These are phyloP conservation scores for Platynereis dumerilii DNA, from an alignment of 2,888 invertebrate species.

Conservation along the genomic window DNA sequence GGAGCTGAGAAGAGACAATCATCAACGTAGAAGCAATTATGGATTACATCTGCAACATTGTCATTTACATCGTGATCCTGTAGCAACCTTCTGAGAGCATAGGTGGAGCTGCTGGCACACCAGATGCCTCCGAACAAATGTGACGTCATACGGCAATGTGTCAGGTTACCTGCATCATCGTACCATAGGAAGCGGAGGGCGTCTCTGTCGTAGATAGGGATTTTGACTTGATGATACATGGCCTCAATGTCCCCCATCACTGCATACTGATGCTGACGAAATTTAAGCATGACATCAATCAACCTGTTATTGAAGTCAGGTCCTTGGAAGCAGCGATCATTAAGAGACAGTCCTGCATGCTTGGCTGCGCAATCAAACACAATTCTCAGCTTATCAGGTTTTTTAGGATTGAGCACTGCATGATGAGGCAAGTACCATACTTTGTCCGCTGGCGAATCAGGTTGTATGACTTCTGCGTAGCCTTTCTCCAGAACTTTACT, in stretches of 20 bases:
- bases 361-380: conserved; percentile 34
- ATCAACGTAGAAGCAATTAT: conserved; percentile 34
- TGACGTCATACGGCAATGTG: conserved; percentile 23
- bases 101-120: conserved; percentile 24
- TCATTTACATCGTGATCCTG: conserved; percentile 2
- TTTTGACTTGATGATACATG: conserved; percentile 33
- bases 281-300: conserved; percentile 27
- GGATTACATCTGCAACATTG: conserved; percentile 26
- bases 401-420: conserved; percentile 26
- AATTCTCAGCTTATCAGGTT: conserved; percentile 28
- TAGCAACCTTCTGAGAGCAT: conserved; percentile 17
- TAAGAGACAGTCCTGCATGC: conserved; percentile 26
- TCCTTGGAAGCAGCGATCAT: conserved; percentile 29
- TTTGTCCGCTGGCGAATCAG: background rate
- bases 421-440: conserved; percentile 28
- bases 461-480: conserved; percentile 14
- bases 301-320: conserved; percentile 31
- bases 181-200: conserved; percentile 31
- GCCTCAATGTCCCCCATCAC: conserved; percentile 33
- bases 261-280: conserved; percentile 27
- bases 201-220: conserved; percentile 20
- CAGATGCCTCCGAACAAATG: conserved; percentile 26
- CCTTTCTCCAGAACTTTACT: conserved; percentile 4
- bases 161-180: conserved; percentile 19
- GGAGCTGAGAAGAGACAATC: conserved; percentile 29